Conservation (phyloP, 23 tunicate species). For the Corella eumyota region DNA sequence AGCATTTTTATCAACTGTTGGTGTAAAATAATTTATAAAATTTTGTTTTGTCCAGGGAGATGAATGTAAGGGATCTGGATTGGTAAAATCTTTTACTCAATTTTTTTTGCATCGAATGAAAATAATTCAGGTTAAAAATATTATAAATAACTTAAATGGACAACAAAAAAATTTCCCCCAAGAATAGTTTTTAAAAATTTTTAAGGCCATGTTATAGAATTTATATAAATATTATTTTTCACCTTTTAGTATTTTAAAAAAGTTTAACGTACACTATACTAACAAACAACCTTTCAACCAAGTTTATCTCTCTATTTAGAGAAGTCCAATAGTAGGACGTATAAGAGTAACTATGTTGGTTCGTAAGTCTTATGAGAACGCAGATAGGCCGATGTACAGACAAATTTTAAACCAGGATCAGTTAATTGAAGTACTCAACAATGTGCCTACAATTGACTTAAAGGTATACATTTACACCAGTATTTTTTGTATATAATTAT, state of each 20-base stretch:
- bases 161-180: no score
- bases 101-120: slow-evolving; percentile 62
- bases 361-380: slow-evolving; percentile 14
- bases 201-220: background rate
- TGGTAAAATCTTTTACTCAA: slow-evolving; percentile 66
- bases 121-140: slow-evolving; percentile 7
- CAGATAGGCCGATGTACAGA: slow-evolving; percentile 24
- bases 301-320: background rate
- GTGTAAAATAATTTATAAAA: no score
- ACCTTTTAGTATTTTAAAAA: no score
- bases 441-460: slow-evolving; percentile 26
- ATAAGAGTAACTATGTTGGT: slow-evolving; percentile 48
- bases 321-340: background rate
- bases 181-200: no score
- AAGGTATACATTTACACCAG: slow-evolving; percentile 20
- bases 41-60: slow-evolving; percentile 47
- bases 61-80: slow-evolving; percentile 52
- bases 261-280: no score
- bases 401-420: slow-evolving; percentile 56
- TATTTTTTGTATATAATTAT: no score
- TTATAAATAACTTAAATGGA: no score
- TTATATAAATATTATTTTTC: no score
- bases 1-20: no score
- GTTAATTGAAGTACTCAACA: slow-evolving; percentile 20
- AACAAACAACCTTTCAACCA: background rate